Evolutionary conservation across 2,797 vertebrate species (phyloP).

Genomic region (Sus cebifrons): DNA sequence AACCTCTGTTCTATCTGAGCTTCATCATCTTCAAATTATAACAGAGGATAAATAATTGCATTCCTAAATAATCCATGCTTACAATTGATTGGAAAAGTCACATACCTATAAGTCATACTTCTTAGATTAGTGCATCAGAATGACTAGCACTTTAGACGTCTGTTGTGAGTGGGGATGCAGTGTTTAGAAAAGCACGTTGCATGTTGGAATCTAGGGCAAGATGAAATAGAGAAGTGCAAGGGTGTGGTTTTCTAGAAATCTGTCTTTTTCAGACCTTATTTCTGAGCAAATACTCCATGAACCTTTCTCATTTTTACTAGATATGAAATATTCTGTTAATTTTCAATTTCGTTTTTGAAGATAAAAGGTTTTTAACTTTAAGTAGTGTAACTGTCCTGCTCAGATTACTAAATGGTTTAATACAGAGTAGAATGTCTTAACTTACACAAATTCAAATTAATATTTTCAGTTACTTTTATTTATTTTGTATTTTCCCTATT

Average conservation of each 20-base stretch:
- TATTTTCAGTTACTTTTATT: slow-evolving; percentile 40
- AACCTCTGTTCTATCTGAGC: slow-evolving; percentile 43
- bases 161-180: not conserved
- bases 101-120: not conserved
- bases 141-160: not conserved
- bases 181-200: slow-evolving; percentile 21
- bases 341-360: slow-evolving; percentile 44
- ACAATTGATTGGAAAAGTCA: not conserved
- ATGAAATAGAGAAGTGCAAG: not conserved
- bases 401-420: slow-evolving; percentile 19
- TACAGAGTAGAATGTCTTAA: not conserved
- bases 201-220: slow-evolving; percentile 41
- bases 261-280: slow-evolving; percentile 31
- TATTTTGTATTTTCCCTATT: slow-evolving; percentile 43
- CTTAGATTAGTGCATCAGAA: not conserved
- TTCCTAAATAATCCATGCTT: slow-evolving; percentile 45
- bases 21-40: slow-evolving; percentile 40
- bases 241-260: not conserved
- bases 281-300: slow-evolving; percentile 13
- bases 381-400: not conserved
- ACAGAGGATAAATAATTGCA: slow-evolving; percentile 12
- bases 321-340: not conserved
- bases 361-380: not conserved
- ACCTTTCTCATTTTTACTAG: slow-evolving; percentile 9
- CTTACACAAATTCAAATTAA: not conserved